Base-by-base conservation (phyloP, 2,888 invertebrate species). In the Ypsolopha sequella region DNA sequence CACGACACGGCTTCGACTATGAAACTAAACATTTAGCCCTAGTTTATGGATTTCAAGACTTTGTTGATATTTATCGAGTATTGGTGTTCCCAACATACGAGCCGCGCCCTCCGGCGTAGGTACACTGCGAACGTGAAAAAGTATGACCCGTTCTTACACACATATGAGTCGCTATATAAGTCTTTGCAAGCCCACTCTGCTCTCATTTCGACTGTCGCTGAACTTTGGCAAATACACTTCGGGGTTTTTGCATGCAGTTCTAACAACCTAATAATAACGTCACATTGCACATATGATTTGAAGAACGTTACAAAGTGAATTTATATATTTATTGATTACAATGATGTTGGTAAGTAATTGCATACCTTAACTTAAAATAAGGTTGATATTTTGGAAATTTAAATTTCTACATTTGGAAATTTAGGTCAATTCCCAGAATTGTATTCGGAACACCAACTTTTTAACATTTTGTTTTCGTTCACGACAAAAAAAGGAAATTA, bases 81-180 rank as follows among this genome's bases (percentile, higher is more conserved):
- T n/a, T 34, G 34, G 8, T 6, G 13, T 6, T 50, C 52, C 52
- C 52, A 54, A 52, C 56, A 54, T 53, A 53, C 57, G 65, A 58
- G 74, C 81, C 84, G 78, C 85, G 78, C 85, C 84, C 80, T 79
- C 72, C 54, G 62, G 63, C 60, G 52, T 54, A n/a, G n/a, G 56
- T 55, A 65, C 68, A 70, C n/a, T n/a, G 85, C 82, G 85, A 85
- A 81, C 73, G 86, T 80, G 70, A 81, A 85, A 84, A 86, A 81
- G 71, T 78, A 66, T 76, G 76, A 81, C 85, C 80, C 73, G 85
- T 76, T 85, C 85, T 81, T 84, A 85, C 86, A 85, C 84, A 85
- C 78, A 82, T 85, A 85, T 78, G 73, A 43, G 72, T 77, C 68
- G 71, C 76, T 85, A 86, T 86, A 86, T 84, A 86, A 86, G 82